Evolutionary conservation across 2,797 vertebrate species (phyloP).

Genomic region (Columba guinea): DNA sequence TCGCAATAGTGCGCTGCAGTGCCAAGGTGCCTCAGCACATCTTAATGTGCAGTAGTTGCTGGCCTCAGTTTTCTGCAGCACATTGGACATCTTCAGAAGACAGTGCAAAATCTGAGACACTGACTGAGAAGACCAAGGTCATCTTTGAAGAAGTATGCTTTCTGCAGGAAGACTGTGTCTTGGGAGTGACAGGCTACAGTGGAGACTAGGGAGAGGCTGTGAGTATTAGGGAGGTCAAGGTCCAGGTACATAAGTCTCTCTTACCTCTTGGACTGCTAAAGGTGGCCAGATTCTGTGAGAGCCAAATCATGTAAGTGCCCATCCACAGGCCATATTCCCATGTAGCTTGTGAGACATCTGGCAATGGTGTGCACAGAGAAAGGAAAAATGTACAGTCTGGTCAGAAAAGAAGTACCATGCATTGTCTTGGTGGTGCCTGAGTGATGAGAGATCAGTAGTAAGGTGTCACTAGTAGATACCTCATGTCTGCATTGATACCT

Average conservation of each 20-base stretch:
- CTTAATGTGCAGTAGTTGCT: neutral
- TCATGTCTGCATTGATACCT: neutral
- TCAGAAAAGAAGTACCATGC: neutral
- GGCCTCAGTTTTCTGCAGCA: neutral
- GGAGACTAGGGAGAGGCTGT: neutral
- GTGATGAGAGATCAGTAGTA: neutral
- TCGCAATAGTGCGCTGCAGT: neutral
- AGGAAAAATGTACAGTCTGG: neutral
- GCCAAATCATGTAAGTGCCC: neutral
- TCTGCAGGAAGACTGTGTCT: neutral
- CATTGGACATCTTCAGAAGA: neutral
- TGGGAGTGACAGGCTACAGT: neutral
- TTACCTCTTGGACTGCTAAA: neutral
- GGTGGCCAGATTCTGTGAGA: neutral
- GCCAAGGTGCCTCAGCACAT: neutral
- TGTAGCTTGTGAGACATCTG: neutral
- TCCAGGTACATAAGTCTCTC: neutral
- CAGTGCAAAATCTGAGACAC: neutral
- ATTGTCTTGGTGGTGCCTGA: neutral
- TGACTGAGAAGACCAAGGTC: neutral
- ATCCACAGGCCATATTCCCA: neutral
- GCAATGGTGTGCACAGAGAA: neutral
- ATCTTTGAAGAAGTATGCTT: neutral
- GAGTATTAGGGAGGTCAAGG: neutral
- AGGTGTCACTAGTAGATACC: neutral